phyloP scores from a whole-genome alignment of 1,140 invertebrate genomes.

The Brachionus calyciflorus region DNA sequence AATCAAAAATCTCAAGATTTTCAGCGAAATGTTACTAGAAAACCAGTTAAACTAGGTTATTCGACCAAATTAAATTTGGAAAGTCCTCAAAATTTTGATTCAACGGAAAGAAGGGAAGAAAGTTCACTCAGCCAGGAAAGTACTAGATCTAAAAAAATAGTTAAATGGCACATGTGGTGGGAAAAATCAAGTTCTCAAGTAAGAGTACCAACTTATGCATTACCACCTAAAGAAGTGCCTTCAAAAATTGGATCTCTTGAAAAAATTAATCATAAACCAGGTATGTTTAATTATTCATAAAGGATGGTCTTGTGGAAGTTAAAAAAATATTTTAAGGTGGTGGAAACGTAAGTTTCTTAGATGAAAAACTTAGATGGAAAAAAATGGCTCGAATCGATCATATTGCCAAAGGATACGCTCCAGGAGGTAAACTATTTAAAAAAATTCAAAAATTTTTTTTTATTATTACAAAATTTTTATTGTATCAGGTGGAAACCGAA shows the following conservation, averaged over 20 bases:
- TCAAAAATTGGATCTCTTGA: constrained; percentile 43
- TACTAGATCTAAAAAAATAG: constrained; percentile 7
- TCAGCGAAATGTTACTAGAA: no score
- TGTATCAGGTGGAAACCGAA: constrained; percentile 19
- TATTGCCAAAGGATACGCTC: constrained; percentile 13
- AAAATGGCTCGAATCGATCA: constrained; percentile 16
- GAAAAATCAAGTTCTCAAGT: constrained; percentile 20
- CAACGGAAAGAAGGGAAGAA: background rate
- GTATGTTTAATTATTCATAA: background rate
- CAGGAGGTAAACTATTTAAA: background rate
- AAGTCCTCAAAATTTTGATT: background rate
- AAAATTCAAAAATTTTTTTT: background rate
- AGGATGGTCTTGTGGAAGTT: background rate
- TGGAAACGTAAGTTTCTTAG: constrained; percentile 13
- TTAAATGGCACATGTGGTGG: constrained; percentile 43
- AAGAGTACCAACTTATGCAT: constrained; percentile 9
- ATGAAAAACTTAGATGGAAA: constrained; percentile 39
- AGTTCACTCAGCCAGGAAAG: constrained; percentile 18
- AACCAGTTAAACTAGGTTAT: background rate
- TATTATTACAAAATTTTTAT: background rate
- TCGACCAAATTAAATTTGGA: background rate
- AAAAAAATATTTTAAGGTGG: background rate
- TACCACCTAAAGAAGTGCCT: constrained; percentile 12
- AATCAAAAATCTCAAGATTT: background rate
- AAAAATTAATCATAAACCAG: constrained; percentile 35